These are phyloP conservation scores for Aphyosemion australe DNA, from an alignment of 2,113 vertebrate species.

Conservation along the genomic window DNA sequence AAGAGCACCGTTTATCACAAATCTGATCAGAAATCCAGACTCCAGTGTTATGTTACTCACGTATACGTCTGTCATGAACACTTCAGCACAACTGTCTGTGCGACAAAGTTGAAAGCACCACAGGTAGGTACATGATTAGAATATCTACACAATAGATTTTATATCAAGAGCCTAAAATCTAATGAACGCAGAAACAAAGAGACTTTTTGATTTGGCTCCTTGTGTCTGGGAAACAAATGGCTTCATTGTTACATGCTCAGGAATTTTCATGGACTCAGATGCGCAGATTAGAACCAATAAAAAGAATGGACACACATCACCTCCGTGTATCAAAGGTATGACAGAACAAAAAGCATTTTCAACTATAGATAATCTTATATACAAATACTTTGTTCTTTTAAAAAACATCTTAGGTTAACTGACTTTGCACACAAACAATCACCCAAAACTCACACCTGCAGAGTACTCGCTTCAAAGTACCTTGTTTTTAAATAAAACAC, in stretches of 20 bases:
- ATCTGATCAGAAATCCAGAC: slow-evolving; percentile 59
- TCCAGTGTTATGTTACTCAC: slow-evolving; percentile 72
- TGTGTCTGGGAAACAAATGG: slow-evolving; percentile 38
- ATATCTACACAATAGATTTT: slow-evolving; percentile 58
- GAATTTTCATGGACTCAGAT: slow-evolving; percentile 38
- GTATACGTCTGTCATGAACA: slow-evolving; percentile 62
- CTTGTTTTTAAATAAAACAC: slow-evolving; percentile 62
- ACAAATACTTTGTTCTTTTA: slow-evolving; percentile 56
- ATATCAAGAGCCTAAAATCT: slow-evolving; percentile 34
- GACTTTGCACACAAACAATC: slow-evolving; percentile 30
- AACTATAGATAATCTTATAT: slow-evolving; percentile 69
- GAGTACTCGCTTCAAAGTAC: slow-evolving; percentile 8
- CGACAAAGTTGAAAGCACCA: slow-evolving; percentile 71
- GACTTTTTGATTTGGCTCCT: slow-evolving; percentile 24
- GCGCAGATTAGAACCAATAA: slow-evolving; percentile 41
- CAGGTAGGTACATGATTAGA: slow-evolving; percentile 56
- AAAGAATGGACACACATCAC: slow-evolving; percentile 28
- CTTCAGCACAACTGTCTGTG: slow-evolving; percentile 58
- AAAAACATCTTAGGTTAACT: slow-evolving; percentile 47
- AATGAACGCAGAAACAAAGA: slow-evolving; percentile 34
- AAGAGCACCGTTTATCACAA: slow-evolving; percentile 79
- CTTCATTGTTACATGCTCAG: slow-evolving; percentile 54
- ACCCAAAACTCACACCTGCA: slow-evolving; percentile 27
- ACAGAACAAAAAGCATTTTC: slow-evolving; percentile 49
- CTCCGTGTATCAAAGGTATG: slow-evolving; percentile 41